A percentile compares a stretch with the other conserved stretches of the same genome.
Conservation (phyloP, 2,888 invertebrate species). For the Taphrorychus bicolor region DNA sequence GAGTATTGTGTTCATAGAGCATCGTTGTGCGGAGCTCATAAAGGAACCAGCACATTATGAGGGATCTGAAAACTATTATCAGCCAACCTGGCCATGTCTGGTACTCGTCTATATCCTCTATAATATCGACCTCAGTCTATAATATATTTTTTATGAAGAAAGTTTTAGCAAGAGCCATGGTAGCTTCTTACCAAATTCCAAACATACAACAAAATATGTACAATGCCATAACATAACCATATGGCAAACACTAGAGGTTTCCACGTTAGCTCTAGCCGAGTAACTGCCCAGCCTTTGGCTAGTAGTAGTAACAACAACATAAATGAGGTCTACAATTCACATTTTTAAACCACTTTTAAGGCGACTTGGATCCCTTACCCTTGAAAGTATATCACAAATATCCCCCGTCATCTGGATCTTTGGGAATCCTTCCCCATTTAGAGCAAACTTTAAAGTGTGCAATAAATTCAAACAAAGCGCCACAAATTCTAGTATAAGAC, state of each 20-base stretch:
- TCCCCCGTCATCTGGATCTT: constrained; percentile 87
- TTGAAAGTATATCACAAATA: constrained; percentile 89
- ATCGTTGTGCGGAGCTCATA: constrained; percentile 78
- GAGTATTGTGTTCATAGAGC: constrained; percentile 79
- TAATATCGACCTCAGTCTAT: constrained; percentile 94
- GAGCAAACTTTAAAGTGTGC: constrained; percentile 88
- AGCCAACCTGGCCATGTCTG: constrained; percentile 98
- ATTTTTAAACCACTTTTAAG: neutral
- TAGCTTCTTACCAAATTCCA: constrained; percentile 84
- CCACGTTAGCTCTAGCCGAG: constrained; percentile 86
- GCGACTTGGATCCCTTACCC: constrained; percentile 64
- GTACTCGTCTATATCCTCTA: constrained; percentile 96
- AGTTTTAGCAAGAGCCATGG: neutral
- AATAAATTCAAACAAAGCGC: constrained; percentile 87
- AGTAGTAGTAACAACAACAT: constrained; percentile 90
- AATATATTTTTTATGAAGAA: constrained; percentile 42
- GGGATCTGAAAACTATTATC: constrained; percentile 83
- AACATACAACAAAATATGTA: constrained; percentile 90
- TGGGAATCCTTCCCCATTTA: constrained; percentile 88
- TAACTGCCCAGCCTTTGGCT: constrained; percentile 98
- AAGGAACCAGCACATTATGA: constrained; percentile 91
- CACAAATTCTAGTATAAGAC: constrained; percentile 83
- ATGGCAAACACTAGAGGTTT: constrained; percentile 84
- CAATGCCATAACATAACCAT: constrained; percentile 91
- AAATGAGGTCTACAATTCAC: constrained; percentile 77